A percentile compares a stretch with the other conserved stretches of the same genome.
phyloP scores from a whole-genome alignment of 2,113 vertebrate species.

The Oreamnos americanus region DNA sequence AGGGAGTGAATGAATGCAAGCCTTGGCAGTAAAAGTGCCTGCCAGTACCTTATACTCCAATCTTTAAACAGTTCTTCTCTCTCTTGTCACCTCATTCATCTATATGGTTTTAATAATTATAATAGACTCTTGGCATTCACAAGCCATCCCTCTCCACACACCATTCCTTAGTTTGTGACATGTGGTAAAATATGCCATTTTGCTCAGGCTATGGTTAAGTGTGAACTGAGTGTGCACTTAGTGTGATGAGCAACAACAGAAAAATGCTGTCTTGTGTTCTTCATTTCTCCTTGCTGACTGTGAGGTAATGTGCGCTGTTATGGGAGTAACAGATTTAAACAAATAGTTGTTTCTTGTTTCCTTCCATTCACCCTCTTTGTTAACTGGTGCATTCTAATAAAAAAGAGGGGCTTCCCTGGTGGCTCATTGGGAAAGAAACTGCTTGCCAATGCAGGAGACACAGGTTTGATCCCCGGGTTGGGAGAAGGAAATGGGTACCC shows the following conservation, averaged over 20 bases:
- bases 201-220: neutral
- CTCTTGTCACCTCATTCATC: neutral
- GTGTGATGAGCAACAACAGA: neutral
- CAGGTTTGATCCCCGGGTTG: neutral
- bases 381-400: neutral
- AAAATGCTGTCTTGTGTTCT: neutral
- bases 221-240: neutral
- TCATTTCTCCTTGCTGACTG: neutral
- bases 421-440: neutral
- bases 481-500: neutral
- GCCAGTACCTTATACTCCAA: neutral
- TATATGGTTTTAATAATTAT: constrained; percentile 12
- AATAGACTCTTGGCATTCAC: neutral
- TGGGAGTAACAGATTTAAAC: neutral
- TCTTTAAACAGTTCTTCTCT: neutral
- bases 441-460: neutral
- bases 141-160: neutral
- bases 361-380: neutral
- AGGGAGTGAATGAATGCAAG: neutral
- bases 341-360: neutral
- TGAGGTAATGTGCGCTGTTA: neutral
- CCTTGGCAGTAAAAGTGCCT: neutral
- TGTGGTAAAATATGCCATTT: neutral
- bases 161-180: neutral
- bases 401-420: neutral